Conservation (phyloP, 2,113 vertebrate genomes). For the Megaceryle maxima region DNA sequence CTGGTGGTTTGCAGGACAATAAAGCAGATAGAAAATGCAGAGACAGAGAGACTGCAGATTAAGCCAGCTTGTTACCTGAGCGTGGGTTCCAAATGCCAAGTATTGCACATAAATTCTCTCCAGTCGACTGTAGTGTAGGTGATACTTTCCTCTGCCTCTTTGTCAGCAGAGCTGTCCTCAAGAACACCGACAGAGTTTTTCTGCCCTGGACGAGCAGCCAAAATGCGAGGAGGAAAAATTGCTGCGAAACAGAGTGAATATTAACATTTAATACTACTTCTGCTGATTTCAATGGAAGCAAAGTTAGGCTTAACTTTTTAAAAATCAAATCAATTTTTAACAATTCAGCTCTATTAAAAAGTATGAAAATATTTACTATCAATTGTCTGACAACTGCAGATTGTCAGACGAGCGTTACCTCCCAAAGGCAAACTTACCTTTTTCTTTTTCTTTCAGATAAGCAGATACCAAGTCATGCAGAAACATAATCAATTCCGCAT, state of each 20-base stretch:
- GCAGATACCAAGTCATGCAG: conserved; percentile 97
- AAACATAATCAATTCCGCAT: conserved; percentile 98
- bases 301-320: neutral
- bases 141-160: conserved; percentile 85
- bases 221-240: conserved; percentile 90
- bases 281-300: neutral
- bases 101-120: conserved; percentile 99
- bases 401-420: neutral
- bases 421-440: conserved; percentile 77
- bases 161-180: conserved; percentile 82
- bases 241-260: conserved; percentile 71
- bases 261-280: neutral
- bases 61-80: conserved; percentile 80
- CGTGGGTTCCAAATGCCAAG: conserved; percentile 97
- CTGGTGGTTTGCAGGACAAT: neutral
- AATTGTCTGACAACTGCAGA: neutral
- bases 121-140: conserved; percentile 96
- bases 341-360: neutral
- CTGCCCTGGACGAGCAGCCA: conserved; percentile 88
- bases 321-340: neutral
- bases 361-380: neutral
- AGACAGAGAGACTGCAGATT: neutral
- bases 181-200: conserved; percentile 88
- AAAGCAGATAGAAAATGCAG: neutral
- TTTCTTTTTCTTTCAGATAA: conserved; percentile 98